Conservation (phyloP, 1,140 invertebrate species). For the Calycopis cecrops region DNA sequence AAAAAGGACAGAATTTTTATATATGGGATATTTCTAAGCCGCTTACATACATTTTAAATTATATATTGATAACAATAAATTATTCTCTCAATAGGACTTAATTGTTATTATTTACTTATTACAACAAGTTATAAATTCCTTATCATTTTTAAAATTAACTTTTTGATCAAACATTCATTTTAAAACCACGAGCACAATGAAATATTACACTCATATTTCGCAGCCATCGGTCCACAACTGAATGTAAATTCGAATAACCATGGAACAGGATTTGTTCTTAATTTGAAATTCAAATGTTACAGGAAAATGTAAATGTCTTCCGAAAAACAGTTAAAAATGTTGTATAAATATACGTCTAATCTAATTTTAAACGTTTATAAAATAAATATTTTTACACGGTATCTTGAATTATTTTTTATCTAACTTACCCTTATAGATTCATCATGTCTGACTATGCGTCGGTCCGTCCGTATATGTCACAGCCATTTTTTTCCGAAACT, state of each 20-base stretch:
- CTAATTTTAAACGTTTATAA: neutral
- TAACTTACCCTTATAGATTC: too few relatives aligned
- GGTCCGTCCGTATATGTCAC: too few relatives aligned
- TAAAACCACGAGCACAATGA: conserved; percentile 33
- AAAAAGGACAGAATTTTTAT: too few relatives aligned
- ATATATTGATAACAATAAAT: too few relatives aligned
- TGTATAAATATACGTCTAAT: neutral
- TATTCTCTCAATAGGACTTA: too few relatives aligned
- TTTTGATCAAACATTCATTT: conserved; percentile 6
- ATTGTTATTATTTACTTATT: too few relatives aligned
- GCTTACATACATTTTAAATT: too few relatives aligned
- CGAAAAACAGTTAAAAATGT: conserved; percentile 38
- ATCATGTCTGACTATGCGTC: too few relatives aligned
- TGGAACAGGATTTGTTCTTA: conserved; percentile 55
- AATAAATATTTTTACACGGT: too few relatives aligned
- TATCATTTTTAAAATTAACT: neutral
- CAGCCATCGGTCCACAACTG: conserved; percentile 51
- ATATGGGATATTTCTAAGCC: too few relatives aligned
- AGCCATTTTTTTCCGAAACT: too few relatives aligned
- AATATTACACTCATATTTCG: conserved; percentile 54
- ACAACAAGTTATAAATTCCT: neutral
- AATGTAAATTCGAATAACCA: conserved; percentile 63
- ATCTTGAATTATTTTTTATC: too few relatives aligned
- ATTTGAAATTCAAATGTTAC: conserved; percentile 61
- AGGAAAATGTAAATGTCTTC: conserved; percentile 36